phyloP scores from a whole-genome alignment of 2,888 invertebrate species.

The Tetheella fluctuosa region DNA sequence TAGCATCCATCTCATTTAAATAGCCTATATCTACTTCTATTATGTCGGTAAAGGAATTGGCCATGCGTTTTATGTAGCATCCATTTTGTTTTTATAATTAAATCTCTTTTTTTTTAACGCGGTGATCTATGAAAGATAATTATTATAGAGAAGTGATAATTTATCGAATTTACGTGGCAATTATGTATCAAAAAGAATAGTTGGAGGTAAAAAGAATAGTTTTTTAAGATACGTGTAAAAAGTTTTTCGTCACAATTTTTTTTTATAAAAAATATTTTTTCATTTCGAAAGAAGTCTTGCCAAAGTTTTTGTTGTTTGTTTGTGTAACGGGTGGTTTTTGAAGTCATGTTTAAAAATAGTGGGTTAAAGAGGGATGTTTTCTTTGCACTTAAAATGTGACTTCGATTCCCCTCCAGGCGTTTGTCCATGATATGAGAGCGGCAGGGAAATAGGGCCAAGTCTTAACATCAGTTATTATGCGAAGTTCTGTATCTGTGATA shows the following conservation, averaged over 20 bases:
- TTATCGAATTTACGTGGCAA: slow-evolving; percentile 81
- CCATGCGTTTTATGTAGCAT: not conserved
- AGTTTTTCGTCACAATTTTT: slow-evolving; percentile 46
- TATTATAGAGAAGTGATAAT: slow-evolving; percentile 56
- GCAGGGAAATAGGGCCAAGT: not conserved
- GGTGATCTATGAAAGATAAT: slow-evolving; percentile 7
- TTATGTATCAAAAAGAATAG: slow-evolving; percentile 31
- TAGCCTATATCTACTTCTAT: not conserved
- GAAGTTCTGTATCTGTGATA: slow-evolving; percentile 19
- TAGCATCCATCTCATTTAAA: not conserved
- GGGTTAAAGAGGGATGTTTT: not conserved
- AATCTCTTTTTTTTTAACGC: slow-evolving; percentile 6
- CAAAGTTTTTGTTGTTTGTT: slow-evolving; percentile 51
- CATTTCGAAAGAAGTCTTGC: slow-evolving; percentile 57
- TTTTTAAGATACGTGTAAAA: slow-evolving; percentile 24
- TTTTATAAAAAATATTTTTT: slow-evolving; percentile 20
- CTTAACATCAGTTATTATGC: not conserved
- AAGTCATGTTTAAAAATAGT: not conserved
- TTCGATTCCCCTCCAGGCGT: not conserved
- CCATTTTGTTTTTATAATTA: slow-evolving; percentile 1
- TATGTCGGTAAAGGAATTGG: not conserved
- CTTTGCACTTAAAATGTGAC: not conserved
- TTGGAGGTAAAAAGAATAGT: slow-evolving; percentile 30
- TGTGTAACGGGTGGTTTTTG: slow-evolving; percentile 12
- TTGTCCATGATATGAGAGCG: slow-evolving; percentile 1